Conservation (phyloP, 2,113 vertebrate species). For the Puffinus mauretanicus region DNA sequence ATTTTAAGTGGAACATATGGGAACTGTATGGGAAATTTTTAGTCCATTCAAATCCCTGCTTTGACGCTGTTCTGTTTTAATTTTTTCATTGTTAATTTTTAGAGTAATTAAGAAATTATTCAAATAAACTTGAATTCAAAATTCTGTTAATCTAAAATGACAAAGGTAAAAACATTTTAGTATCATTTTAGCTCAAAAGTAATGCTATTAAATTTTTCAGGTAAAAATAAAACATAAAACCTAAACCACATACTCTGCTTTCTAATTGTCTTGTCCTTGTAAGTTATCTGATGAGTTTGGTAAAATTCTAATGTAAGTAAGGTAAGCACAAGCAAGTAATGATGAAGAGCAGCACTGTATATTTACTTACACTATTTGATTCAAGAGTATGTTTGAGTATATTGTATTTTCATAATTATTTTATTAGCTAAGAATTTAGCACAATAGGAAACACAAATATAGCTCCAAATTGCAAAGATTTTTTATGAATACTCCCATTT, state of each 20-base stretch:
- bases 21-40: background rate
- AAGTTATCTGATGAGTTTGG: background rate
- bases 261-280: background rate
- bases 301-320: background rate
- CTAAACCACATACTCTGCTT: background rate
- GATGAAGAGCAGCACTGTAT: background rate
- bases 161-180: background rate
- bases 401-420: background rate
- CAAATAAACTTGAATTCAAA: background rate
- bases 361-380: background rate
- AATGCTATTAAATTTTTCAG: background rate
- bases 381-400: background rate
- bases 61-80: background rate
- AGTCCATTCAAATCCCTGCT: background rate
- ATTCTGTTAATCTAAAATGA: background rate
- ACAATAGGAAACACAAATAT: background rate
- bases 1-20: background rate
- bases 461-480: background rate
- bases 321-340: background rate
- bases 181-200: background rate
- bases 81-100: background rate
- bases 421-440: background rate
- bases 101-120: background rate
- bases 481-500: background rate
- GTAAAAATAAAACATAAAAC: background rate